Base-by-base conservation (phyloP, 1,140 invertebrate genomes). In the Micrasema minimum region DNA sequence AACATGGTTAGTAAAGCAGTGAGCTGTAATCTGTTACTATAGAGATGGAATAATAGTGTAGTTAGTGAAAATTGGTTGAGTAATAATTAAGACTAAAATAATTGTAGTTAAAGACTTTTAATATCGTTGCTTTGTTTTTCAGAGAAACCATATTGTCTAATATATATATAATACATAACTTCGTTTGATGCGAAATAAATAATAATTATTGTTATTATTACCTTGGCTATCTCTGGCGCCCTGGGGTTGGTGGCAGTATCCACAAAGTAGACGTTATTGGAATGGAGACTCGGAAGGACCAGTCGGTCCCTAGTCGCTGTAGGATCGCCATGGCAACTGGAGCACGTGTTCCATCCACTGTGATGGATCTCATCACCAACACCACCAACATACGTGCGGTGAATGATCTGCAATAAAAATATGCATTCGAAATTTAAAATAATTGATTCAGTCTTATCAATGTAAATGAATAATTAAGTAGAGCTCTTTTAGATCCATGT, bases 311-410 rank as follows among this genome's bases (percentile, higher is more conserved):
- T 83, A 68, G 88, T 89, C 10, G 89, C 86, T 0, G 85, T 83
- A 0, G 83, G 77, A 72, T 91, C 89, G 46, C 86, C 85, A 79
- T 90, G 85, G 80, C 96, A 98, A 82, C 95, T 96, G 72, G 94
- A 96, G 79, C 97, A 99, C 7, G 95, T 89, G 79, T 99, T 99
- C 96, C 96, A 99, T 0, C 96, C 97, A 14, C 90, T 92, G 79
- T 99, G 97, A 80, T 99, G 97, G 0, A 99, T 79, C 81, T 99
- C 97, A 78, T 99, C 95, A 1, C 90, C 92, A 4, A 86, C 78
- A 62, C 92, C 81, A n/a, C 90, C 89, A 77, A 96, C 92, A 68
- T 90, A 86, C 0, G 94, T 86, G 51, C 95, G 91, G 79, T 95
- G 90, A 55, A 99, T 92, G 2, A 99, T 92, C 96, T 98, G 77